Base-by-base conservation (phyloP, 2,113 vertebrate species). In the Cyanoliseus patagonus region DNA sequence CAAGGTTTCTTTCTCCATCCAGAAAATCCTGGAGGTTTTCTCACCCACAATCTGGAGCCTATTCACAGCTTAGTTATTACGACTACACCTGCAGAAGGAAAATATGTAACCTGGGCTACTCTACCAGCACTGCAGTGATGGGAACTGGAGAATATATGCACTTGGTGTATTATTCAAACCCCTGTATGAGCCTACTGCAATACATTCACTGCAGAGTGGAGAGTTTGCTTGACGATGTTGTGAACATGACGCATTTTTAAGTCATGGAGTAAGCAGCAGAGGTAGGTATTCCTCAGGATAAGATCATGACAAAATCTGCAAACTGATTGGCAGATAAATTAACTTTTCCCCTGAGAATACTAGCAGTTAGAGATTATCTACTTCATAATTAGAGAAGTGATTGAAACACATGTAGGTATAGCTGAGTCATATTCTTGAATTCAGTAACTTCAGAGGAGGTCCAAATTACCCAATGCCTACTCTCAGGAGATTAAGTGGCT, bases 241-340 rank as follows among this genome's bases (percentile, higher is more conserved):
- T n/a, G 23, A 85, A 69, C 25, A 42, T 42, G 13, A 30, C 66
- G 69, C 4, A 4, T 44, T 90, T 77, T 73, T 59, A 80, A 30
- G 53, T 37, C 70, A 46, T 11, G 35, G 37, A 41, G 41, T 20
- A 62, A 44, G n/a, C 18, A 66, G 31, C 42, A 79, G 37, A 79
- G 47, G 30, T 55, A 66, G 47, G 30, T 64, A 57, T 49, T 91
- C 62, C 52, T 94, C 16, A 19, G 52, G 35, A 27, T 61, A 84
- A 64, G 3, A 28, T 89, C 27, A 39, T 49, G 68, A 69, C 28
- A 77, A 83, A 87, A 80, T 57, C 49, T 90, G n/a, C 44, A 57
- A 30, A 82, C 39, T 88, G 75, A 80, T 69, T 90, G 74, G n/a
- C 75, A 91, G 27, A 67, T 83, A 87, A 73, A 85, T 59, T n/a